Evolutionary conservation across 1,140 invertebrate species (phyloP).

Genomic region (Camponotus pennsylvanicus): DNA sequence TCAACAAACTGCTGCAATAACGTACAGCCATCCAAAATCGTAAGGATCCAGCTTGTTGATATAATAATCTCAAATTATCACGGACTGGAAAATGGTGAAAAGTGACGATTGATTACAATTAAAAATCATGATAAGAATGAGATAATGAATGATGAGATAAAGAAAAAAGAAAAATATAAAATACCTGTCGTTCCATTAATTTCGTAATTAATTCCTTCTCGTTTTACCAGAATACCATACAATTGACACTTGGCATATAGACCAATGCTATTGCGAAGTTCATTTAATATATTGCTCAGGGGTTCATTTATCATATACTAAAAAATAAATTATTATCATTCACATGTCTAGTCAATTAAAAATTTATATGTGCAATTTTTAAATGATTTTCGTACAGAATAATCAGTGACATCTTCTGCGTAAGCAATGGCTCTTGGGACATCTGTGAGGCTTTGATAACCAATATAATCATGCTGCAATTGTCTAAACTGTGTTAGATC

Average conservation of each 20-base stretch:
- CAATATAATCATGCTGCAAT: slow-evolving; percentile 96
- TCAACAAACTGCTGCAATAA: slow-evolving; percentile 96
- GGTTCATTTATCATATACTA: slow-evolving; percentile 87
- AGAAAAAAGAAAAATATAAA: slow-evolving; percentile 12
- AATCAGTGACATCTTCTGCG: slow-evolving; percentile 88
- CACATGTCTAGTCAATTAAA: background rate
- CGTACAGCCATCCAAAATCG: slow-evolving; percentile 97
- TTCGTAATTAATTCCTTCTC: slow-evolving; percentile 93
- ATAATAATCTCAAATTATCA: slow-evolving; percentile 92
- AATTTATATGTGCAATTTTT: slow-evolving; percentile 19
- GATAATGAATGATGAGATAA: background rate
- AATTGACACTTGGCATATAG: slow-evolving; percentile 94
- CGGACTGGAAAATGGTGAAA: slow-evolving; percentile 86
- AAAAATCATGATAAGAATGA: background rate
- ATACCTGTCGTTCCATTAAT: slow-evolving; percentile 87
- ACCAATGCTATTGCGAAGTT: slow-evolving; percentile 90
- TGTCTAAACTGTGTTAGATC: slow-evolving; percentile 94
- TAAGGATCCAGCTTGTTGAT: slow-evolving; percentile 94
- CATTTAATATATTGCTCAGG: slow-evolving; percentile 91
- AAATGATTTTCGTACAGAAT: slow-evolving; percentile 86
- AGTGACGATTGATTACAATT: background rate
- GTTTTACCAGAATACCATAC: slow-evolving; percentile 93
- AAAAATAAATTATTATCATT: slow-evolving; percentile 61
- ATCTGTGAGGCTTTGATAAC: slow-evolving; percentile 98
- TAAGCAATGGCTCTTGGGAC: slow-evolving; percentile 94